phyloP scores from a whole-genome alignment of 2,113 vertebrate genomes.

The Notothenia rossii region DNA sequence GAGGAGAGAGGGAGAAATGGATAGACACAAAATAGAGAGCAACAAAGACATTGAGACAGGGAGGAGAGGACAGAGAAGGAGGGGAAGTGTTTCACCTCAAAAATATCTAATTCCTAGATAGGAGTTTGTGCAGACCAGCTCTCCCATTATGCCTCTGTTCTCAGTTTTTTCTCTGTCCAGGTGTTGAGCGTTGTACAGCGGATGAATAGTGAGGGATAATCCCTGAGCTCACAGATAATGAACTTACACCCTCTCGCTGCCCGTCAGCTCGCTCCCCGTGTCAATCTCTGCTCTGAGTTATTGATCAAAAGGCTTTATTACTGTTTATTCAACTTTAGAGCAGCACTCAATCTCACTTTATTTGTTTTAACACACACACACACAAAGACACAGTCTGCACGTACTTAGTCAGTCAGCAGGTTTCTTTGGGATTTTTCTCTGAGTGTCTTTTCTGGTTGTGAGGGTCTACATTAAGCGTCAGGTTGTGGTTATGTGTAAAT shows the following conservation, averaged over 20 bases:
- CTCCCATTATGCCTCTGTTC: slow-evolving; percentile 1
- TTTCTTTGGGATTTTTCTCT: slow-evolving; percentile 20
- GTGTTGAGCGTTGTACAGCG: slow-evolving; percentile 35
- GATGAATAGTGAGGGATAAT: slow-evolving; percentile 57
- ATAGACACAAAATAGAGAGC: slow-evolving; percentile 25
- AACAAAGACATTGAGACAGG: slow-evolving; percentile 19
- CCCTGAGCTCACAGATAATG: slow-evolving; percentile 61
- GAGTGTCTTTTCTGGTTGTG: slow-evolving; percentile 23
- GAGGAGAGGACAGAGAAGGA: neutral
- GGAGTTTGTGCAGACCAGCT: slow-evolving; percentile 18
- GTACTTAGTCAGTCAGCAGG: slow-evolving; percentile 4
- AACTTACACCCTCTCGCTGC: slow-evolving; percentile 58
- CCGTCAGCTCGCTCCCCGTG: slow-evolving; percentile 28
- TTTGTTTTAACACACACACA: slow-evolving; percentile 10
- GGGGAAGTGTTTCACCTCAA: neutral
- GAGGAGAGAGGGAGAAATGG: slow-evolving; percentile 21
- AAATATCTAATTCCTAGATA: slow-evolving; percentile 21
- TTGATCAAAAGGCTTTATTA: slow-evolving; percentile 63
- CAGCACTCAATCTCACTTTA: slow-evolving; percentile 29
- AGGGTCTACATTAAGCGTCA: slow-evolving; percentile 27
- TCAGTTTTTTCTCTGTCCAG: slow-evolving; percentile 20
- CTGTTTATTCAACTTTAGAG: slow-evolving; percentile 48
- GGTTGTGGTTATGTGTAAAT: slow-evolving; percentile 46
- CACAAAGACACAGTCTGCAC: neutral
- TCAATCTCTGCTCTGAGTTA: slow-evolving; percentile 48